A percentile compares a stretch with the other conserved stretches of the same genome.
Conservation (phyloP, 2,888 invertebrate species). For the Choreutis nemorana region DNA sequence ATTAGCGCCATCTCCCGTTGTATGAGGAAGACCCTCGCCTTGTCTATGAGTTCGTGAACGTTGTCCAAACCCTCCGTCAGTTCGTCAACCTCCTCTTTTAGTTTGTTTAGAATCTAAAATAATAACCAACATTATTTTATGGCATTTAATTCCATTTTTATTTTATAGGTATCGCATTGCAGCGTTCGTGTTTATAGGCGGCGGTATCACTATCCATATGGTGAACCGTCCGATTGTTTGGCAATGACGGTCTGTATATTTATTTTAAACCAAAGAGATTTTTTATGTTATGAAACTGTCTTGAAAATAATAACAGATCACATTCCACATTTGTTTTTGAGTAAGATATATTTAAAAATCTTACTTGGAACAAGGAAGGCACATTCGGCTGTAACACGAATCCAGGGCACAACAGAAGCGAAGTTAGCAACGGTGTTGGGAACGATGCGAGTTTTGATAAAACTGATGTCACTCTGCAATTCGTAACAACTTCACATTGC, state of each 20-base stretch:
- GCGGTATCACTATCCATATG: no score
- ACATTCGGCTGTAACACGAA: slow-evolving; percentile 87
- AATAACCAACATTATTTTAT: slow-evolving; percentile 4
- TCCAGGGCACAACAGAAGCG: slow-evolving; percentile 86
- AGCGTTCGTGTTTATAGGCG: no score
- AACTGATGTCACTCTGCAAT: slow-evolving; percentile 87
- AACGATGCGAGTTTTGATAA: slow-evolving; percentile 86
- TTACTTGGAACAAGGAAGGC: slow-evolving; percentile 89
- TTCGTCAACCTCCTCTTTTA: slow-evolving; percentile 89
- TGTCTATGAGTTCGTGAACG: slow-evolving; percentile 71
- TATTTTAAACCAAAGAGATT: no score
- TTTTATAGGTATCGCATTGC: background rate
- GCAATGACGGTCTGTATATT: no score
- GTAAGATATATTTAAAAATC: no score
- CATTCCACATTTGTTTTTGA: no score
- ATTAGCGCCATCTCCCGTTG: slow-evolving; percentile 80
- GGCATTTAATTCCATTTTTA: no score
- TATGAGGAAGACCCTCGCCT: slow-evolving; percentile 80
- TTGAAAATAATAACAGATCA: no score
- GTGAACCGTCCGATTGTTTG: no score
- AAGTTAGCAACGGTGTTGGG: slow-evolving; percentile 87
- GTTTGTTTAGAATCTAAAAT: slow-evolving; percentile 39
- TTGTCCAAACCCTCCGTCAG: slow-evolving; percentile 70
- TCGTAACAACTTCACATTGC: slow-evolving; percentile 83
- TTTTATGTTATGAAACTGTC: no score